Percentiles rank a stretch among this genome's conserved stretches.
These are phyloP conservation scores for Passerculus sandwichensis DNA, from an alignment of 2,797 vertebrate species.

Conservation along the genomic window DNA sequence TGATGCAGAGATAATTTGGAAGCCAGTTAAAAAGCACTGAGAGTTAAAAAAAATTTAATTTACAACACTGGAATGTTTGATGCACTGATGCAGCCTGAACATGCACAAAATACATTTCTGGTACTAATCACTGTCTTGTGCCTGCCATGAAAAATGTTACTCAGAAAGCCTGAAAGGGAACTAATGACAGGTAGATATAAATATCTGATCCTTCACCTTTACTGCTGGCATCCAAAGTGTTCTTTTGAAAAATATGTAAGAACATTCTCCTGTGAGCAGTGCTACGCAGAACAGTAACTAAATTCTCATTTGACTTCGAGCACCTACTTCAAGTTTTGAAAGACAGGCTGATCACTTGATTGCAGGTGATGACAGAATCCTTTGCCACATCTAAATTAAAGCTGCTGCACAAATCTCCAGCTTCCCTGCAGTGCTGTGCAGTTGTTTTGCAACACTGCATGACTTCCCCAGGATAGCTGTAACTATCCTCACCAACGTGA, in stretches of 20 bases:
- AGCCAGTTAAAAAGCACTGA: neutral
- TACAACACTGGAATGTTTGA: neutral
- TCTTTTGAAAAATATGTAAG: neutral
- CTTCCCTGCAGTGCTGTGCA: neutral
- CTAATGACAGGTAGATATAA: neutral
- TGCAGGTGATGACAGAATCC: neutral
- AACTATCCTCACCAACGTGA: neutral
- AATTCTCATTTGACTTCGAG: neutral
- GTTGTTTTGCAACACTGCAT: neutral
- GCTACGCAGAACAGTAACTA: neutral
- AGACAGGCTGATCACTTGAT: neutral
- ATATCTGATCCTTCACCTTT: neutral
- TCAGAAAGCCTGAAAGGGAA: neutral
- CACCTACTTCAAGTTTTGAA: neutral
- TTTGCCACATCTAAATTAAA: neutral
- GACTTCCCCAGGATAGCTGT: neutral
- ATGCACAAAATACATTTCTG: neutral
- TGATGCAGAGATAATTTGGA: neutral
- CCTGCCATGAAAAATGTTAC: neutral
- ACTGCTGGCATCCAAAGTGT: neutral
- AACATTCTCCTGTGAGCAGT: accelerated
- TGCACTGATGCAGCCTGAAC: neutral
- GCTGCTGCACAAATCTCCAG: neutral
- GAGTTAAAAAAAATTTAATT: neutral
- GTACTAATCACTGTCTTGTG: neutral